Conservation (phyloP, 2,888 invertebrate genomes). For the Tribolium freemani region DNA sequence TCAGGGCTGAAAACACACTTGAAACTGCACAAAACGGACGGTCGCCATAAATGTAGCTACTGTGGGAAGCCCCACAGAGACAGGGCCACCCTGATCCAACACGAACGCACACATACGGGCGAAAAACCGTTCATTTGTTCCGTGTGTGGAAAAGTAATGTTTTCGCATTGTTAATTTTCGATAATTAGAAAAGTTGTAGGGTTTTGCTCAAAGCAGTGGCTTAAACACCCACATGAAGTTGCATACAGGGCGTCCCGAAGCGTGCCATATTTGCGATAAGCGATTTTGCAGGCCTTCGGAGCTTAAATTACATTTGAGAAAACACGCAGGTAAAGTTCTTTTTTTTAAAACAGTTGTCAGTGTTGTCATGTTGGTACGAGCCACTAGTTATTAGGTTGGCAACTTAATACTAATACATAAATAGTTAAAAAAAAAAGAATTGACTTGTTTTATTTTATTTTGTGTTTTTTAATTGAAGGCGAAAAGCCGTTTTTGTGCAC, state of each 20-base stretch:
- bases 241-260: conserved; percentile 61
- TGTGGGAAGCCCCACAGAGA: conserved; percentile 60
- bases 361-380: no score
- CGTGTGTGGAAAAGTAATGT: conserved; percentile 55
- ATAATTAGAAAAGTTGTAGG: conserved; percentile 35
- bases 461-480: conserved; percentile 53
- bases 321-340: conserved; percentile 56
- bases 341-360: no score
- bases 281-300: conserved; percentile 62
- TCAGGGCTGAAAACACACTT: conserved; percentile 57
- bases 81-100: conserved; percentile 56
- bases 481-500: conserved; percentile 59
- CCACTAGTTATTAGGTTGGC: not conserved
- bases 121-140: conserved; percentile 59
- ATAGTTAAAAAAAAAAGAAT: no score
- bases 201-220: conserved; percentile 60
- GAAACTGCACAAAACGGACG: conserved; percentile 58
- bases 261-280: conserved; percentile 61
- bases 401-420: no score
- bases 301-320: conserved; percentile 61
- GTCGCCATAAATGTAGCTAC: conserved; percentile 57
- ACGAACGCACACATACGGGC: conserved; percentile 60
- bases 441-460: no score
- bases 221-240: conserved; percentile 61
- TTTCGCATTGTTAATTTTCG: not conserved